These are phyloP conservation scores for Alectura lathami DNA, from an alignment of 2,113 vertebrate genomes.

Conservation along the genomic window DNA sequence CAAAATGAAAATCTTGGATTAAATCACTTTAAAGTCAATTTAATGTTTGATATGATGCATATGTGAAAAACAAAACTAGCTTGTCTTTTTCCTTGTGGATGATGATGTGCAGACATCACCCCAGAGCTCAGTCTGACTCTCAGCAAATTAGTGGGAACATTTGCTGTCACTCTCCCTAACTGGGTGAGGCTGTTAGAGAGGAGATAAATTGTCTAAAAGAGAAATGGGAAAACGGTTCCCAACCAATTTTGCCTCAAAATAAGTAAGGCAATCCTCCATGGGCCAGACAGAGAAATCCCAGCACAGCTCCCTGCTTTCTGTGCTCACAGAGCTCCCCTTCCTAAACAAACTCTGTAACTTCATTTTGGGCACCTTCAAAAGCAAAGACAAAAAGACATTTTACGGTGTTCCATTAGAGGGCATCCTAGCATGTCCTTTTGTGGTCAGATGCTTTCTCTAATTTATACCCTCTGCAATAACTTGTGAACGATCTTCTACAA, in stretches of 20 bases:
- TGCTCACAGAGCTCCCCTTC: neutral
- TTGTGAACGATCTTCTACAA: neutral
- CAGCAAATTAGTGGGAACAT: neutral
- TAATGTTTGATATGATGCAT: neutral
- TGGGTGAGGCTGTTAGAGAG: neutral
- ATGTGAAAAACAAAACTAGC: neutral
- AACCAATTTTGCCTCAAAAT: neutral
- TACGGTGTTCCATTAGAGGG: constrained; percentile 60
- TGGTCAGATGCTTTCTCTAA: neutral
- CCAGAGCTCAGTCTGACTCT: neutral
- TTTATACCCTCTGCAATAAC: neutral
- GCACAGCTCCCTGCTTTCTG: neutral
- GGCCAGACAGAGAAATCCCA: neutral
- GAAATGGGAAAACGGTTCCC: neutral
- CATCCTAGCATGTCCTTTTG: constrained; percentile 58
- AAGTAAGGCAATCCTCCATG: neutral
- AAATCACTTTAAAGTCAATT: neutral
- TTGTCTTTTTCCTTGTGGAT: neutral
- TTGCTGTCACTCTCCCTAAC: neutral
- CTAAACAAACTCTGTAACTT: neutral
- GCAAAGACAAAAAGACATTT: neutral
- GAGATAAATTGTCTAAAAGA: neutral
- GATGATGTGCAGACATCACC: neutral
- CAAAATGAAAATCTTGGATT: neutral
- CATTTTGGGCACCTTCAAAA: neutral